Evolutionary conservation across 2,888 invertebrate genomes (phyloP), one percentile per base, ranked within the genome.

Genomic region (Hydroisotoma schaefferi): DNA sequence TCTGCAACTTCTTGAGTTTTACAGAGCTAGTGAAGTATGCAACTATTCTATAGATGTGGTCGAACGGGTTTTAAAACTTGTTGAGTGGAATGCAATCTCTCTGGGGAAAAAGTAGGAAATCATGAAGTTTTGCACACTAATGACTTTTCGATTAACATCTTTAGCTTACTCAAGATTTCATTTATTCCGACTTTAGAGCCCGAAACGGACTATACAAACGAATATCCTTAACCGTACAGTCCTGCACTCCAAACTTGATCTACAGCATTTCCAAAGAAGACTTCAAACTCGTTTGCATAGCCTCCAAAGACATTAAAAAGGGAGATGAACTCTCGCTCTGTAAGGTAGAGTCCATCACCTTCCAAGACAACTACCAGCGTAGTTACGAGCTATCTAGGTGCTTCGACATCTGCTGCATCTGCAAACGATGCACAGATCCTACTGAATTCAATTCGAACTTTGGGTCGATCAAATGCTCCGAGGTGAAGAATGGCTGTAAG

Each of bases 401-500:
- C 5, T 26, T 58, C 18, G 52, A 52, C 28, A 44, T 64, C 8
- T 40, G 49, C n/a, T 64, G 64, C 20, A 37, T 26, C 6, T 64
- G 63, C 38, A 46, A 29, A 12, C 54, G 60, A 18, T 64, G 63
- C 23, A n/a, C 10, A 1, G 54, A 54, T 43, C 55, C 60, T 4
- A 26, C 37, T 1, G 65, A 65, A 37, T 26, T 65, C 1, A 53
- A 38, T 12, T 55, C 60, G 0, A 28, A 62, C 27, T 57, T 62
- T 10, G 59, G 61, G 12, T 61, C 65, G 1, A 58, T 65, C 0
- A 62, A 57, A 55, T 65, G 65, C 26, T 55, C 58, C n/a, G n/a
- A n/a, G n/a, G n/a, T n/a, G n/a, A n/a, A n/a, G n/a, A n/a, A n/a
- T n/a, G n/a, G n/a, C n/a, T n/a, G n/a, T n/a, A n/a, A n/a, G n/a